Conservation (phyloP, 2,888 invertebrate genomes). For the Pheosia gnoma region DNA sequence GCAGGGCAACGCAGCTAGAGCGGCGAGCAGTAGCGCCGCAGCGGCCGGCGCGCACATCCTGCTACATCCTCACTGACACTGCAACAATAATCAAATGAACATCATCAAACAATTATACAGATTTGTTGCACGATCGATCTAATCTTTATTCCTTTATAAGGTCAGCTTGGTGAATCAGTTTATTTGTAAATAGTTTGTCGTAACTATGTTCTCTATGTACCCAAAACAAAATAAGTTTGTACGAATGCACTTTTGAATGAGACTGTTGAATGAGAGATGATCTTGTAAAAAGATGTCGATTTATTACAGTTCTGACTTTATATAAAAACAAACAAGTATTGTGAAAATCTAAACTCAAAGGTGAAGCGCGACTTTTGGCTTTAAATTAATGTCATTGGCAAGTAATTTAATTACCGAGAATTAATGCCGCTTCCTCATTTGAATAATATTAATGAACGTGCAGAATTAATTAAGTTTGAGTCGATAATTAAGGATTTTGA, state of each 20-base stretch:
- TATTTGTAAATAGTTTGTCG: no score
- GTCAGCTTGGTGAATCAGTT: no score
- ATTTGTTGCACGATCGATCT: no score
- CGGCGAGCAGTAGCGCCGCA: constrained; percentile 75
- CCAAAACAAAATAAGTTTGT: no score
- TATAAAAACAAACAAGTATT: not conserved
- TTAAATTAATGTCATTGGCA: constrained; percentile 3
- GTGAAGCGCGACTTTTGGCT: not conserved
- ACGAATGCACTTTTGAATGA: not conserved
- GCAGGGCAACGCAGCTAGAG: constrained; percentile 71
- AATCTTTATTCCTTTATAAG: no score
- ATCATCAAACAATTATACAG: not conserved
- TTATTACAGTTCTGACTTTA: not conserved
- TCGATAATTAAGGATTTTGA: constrained; percentile 7
- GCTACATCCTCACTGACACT: constrained; percentile 70
- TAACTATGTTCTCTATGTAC: no score
- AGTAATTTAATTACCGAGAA: constrained; percentile 7
- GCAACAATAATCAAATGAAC: constrained; percentile 45
- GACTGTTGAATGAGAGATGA: no score
- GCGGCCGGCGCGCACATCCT: constrained; percentile 76
- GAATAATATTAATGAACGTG: constrained; percentile 2
- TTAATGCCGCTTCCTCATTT: not conserved
- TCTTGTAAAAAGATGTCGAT: not conserved
- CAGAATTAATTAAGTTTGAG: not conserved
- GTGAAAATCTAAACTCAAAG: not conserved